phyloP scores from a whole-genome alignment of 2,888 invertebrate species.

The Meta bourneti region DNA sequence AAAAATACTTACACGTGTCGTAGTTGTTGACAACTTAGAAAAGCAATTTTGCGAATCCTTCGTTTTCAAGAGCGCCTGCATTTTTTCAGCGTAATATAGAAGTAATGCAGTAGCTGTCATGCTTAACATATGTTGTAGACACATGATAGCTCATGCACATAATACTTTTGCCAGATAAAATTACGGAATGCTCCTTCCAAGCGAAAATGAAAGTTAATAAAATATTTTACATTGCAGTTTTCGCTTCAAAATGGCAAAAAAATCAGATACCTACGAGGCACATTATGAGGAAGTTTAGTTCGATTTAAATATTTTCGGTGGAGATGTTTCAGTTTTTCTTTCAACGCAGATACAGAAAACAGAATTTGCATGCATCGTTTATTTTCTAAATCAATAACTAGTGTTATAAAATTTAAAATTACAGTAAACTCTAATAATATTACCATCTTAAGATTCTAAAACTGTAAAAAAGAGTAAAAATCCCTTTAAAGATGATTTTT shows the following conservation, averaged over 20 bases:
- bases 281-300: not conserved
- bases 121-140: constrained; percentile 6
- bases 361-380: not conserved
- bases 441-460: no score
- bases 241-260: not conserved
- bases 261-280: not conserved
- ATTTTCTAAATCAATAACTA: not conserved
- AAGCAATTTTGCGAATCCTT: not conserved
- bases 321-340: not conserved
- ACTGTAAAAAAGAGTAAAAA: not conserved
- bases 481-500: no score
- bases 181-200: not conserved
- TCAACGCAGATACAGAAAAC: not conserved
- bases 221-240: not conserved
- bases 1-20: not conserved
- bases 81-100: not conserved
- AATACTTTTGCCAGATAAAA: not conserved
- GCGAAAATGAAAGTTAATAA: constrained; percentile 1
- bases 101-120: constrained; percentile 16
- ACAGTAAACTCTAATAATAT: not conserved
- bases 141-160: constrained; percentile 1
- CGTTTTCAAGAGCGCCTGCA: not conserved
- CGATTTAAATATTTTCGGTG: not conserved
- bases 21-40: not conserved
- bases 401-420: not conserved